Percentiles rank a stretch among this genome's conserved stretches.
Conservation (phyloP, 2,888 invertebrate species). For the Nemapogon koenigi region DNA sequence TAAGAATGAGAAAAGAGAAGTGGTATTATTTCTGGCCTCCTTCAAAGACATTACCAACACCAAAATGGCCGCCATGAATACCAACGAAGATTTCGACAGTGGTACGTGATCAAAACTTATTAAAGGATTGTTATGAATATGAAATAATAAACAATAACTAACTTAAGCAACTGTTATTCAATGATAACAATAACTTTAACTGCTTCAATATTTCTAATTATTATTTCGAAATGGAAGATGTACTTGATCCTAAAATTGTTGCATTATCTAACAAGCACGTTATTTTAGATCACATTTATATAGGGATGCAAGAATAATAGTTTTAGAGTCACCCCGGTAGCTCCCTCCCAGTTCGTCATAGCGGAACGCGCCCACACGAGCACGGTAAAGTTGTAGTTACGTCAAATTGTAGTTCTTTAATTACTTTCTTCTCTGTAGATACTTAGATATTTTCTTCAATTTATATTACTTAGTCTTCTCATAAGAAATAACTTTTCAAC, state of each 20-base stretch:
- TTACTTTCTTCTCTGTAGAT: too few species aligned
- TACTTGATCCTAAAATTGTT: not conserved
- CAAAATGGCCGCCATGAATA: slow-evolving; percentile 86
- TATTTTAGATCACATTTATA: slow-evolving; percentile 41
- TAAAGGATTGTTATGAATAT: too few species aligned
- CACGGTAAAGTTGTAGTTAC: slow-evolving; percentile 40
- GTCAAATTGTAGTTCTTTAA: not conserved
- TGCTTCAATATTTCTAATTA: not conserved
- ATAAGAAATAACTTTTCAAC: too few species aligned
- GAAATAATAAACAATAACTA: too few species aligned
- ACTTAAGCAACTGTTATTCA: too few species aligned
- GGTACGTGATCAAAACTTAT: slow-evolving; percentile 79
- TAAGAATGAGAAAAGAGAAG: slow-evolving; percentile 97
- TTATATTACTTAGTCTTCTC: too few species aligned
- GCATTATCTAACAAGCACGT: too few species aligned
- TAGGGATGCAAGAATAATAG: slow-evolving; percentile 9
- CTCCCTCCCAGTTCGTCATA: slow-evolving; percentile 37
- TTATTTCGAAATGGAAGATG: not conserved
- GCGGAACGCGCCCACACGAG: slow-evolving; percentile 48
- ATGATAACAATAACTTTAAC: too few species aligned
- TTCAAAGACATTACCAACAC: slow-evolving; percentile 96
- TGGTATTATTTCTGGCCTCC: slow-evolving; percentile 93
- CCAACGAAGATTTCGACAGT: slow-evolving; percentile 85
- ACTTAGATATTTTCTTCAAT: too few species aligned
- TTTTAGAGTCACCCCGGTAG: slow-evolving; percentile 39